Evolutionary conservation across 1,140 invertebrate species (phyloP).

Genomic region (Pararge aegeria): DNA sequence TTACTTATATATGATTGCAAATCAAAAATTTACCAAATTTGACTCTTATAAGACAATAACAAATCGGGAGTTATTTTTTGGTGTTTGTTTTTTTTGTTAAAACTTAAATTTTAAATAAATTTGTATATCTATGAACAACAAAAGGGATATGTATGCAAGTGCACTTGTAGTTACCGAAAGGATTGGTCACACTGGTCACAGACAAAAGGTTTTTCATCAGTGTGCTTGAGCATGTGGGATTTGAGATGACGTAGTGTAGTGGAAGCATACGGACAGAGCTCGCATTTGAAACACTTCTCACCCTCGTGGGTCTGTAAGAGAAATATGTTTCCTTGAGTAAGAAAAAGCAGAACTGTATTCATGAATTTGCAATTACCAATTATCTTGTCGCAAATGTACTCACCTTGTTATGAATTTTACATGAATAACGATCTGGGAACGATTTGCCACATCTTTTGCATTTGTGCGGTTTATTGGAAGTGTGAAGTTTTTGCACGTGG

Average conservation of each 20-base stretch:
- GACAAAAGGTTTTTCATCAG: slow-evolving; percentile 93
- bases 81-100: too few species aligned
- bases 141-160: too few species aligned
- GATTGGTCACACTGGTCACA: slow-evolving; percentile 91
- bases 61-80: too few species aligned
- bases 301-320: slow-evolving; percentile 92
- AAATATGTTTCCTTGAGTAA: background rate
- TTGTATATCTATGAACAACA: too few species aligned
- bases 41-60: too few species aligned
- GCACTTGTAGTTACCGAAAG: slow-evolving; percentile 77
- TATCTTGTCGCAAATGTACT: too few species aligned
- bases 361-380: too few species aligned
- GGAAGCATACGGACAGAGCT: slow-evolving; percentile 96
- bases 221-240: slow-evolving; percentile 97
- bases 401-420: slow-evolving; percentile 84
- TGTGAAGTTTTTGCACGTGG: slow-evolving; percentile 97
- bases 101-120: too few species aligned
- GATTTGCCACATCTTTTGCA: slow-evolving; percentile 96
- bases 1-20: too few species aligned
- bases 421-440: slow-evolving; percentile 93
- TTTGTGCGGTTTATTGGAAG: slow-evolving; percentile 93
- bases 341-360: background rate
- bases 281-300: slow-evolving; percentile 98
- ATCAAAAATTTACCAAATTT: too few species aligned
- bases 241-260: slow-evolving; percentile 96